A percentile compares a stretch with the other conserved stretches of the same genome.
These are phyloP conservation scores for Halcyon smyrnensis DNA, from an alignment of 2,797 vertebrate genomes.

Conservation along the genomic window DNA sequence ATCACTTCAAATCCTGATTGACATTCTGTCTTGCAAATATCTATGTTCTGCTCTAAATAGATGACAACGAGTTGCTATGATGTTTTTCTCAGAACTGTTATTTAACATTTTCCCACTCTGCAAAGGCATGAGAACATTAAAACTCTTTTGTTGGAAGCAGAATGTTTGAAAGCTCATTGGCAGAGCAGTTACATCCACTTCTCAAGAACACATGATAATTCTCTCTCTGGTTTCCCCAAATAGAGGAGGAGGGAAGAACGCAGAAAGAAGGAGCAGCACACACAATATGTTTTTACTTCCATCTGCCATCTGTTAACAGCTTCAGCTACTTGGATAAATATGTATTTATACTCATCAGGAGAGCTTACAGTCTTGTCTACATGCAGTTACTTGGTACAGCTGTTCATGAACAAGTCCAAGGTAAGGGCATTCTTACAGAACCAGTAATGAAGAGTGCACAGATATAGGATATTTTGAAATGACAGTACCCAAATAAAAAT, in stretches of 20 bases:
- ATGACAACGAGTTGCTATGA: neutral
- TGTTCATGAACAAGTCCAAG: slow-evolving; percentile 12
- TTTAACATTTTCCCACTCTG: slow-evolving; percentile 33
- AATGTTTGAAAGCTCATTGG: slow-evolving; percentile 44
- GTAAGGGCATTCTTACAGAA: neutral
- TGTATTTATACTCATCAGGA: slow-evolving; percentile 8
- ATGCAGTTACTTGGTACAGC: slow-evolving; percentile 11
- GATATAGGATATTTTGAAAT: neutral
- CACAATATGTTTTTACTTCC: slow-evolving; percentile 51
- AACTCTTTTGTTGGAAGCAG: slow-evolving; percentile 25
- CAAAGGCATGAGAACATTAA: slow-evolving; percentile 32
- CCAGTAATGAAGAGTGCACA: neutral
- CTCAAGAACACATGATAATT: slow-evolving; percentile 18
- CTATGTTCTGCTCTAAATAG: neutral
- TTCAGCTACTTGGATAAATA: slow-evolving; percentile 55
- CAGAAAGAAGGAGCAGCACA: neutral
- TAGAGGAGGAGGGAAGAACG: neutral
- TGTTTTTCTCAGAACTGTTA: slow-evolving; percentile 27
- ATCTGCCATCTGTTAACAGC: slow-evolving; percentile 57
- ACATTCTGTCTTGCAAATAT: slow-evolving; percentile 18
- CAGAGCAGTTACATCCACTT: slow-evolving; percentile 34
- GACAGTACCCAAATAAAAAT: neutral
- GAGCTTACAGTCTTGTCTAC: slow-evolving; percentile 9
- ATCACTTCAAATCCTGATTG: neutral
- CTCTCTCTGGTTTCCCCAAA: slow-evolving; percentile 19